Evolutionary conservation across 2,888 invertebrate genomes (phyloP), one percentile per base, ranked within the genome.

Genomic region (Acronicta psi): DNA sequence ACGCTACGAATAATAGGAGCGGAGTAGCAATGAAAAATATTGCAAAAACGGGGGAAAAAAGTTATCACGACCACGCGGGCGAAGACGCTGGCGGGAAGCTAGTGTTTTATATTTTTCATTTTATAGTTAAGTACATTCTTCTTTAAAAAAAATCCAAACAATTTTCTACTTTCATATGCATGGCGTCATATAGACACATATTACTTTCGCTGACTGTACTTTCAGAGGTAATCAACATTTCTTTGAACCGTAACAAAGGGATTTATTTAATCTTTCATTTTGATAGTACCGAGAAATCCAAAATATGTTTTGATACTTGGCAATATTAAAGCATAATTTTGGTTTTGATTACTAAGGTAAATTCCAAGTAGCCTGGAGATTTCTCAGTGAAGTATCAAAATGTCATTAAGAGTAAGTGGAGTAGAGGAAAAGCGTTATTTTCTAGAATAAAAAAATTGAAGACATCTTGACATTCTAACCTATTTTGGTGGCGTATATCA

Each of bases 181-280:
- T 40, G 38, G n/a, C 14, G 9, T 18, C 36, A 37, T 37, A 14
- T 23, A 16, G 37, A 23, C 11, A 11, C 16, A 20, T 17, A 38
- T 25, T 11, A 25, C 25, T 18, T 1, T 29, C 1, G 41, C 29
- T n/a, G 18, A 40, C 20, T 41, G 34, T 54, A 46, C 29, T 16
- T 20, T 18, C 18, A 50, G 18, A 18, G 18, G 42, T 36, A 25
- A 47, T 55, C 38, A 42, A 46, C 46, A 47, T 55, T 51, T 55
- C 46, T 47, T 17, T 25, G 41, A 42, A 55, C 23, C 16, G 7
- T 42, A 42, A 55, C 41, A 42, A 46, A 42, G 17, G 41, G 54
- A 31, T 55, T 55, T 55, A 47, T 10, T 25, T 55, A 55, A 55
- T 46, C 42, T 46, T 25, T 42, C 54, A 47, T 55, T 47, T 55